Percentiles rank a stretch among this genome's conserved stretches.
These are phyloP conservation scores for Saimiri boliviensis DNA, from an alignment of 2,113 vertebrate genomes.

Conservation along the genomic window DNA sequence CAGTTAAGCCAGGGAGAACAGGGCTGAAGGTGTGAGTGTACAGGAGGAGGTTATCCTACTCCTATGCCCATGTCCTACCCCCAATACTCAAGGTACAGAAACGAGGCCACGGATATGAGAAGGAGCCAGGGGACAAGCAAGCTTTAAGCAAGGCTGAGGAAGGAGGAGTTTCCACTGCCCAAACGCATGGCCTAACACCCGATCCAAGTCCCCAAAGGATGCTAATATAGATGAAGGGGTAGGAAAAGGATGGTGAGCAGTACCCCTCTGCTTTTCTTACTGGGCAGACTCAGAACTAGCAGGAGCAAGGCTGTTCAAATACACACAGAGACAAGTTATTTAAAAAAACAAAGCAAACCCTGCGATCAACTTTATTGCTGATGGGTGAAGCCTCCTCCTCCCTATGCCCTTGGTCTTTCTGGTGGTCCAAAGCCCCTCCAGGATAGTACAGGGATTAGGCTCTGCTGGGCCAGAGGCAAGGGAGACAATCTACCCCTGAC, in stretches of 20 bases:
- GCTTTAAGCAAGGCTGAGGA: neutral
- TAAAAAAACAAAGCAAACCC: slow-evolving; percentile 65
- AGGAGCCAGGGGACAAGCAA: neutral
- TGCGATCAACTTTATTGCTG: slow-evolving; percentile 77
- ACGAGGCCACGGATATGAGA: neutral
- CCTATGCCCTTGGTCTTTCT: neutral
- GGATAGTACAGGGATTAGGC: slow-evolving; percentile 65
- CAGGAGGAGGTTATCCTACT: neutral
- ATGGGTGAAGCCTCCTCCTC: slow-evolving; percentile 42
- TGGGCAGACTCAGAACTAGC: neutral
- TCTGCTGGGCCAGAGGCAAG: slow-evolving; percentile 54
- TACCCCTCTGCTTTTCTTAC: neutral
- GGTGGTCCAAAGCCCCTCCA: slow-evolving; percentile 54
- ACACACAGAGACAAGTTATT: slow-evolving; percentile 47
- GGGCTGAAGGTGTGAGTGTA: neutral
- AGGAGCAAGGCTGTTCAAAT: neutral
- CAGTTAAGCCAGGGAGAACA: neutral
- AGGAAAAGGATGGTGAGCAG: neutral
- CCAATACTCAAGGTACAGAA: neutral
- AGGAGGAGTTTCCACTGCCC: neutral
- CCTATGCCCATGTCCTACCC: neutral
- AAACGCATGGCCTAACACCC: neutral
- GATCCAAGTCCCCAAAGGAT: neutral
- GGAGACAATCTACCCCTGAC: slow-evolving; percentile 3
- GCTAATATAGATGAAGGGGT: neutral